Base-by-base conservation (phyloP, 2,797 vertebrate species). In the Graptemys geographica region DNA sequence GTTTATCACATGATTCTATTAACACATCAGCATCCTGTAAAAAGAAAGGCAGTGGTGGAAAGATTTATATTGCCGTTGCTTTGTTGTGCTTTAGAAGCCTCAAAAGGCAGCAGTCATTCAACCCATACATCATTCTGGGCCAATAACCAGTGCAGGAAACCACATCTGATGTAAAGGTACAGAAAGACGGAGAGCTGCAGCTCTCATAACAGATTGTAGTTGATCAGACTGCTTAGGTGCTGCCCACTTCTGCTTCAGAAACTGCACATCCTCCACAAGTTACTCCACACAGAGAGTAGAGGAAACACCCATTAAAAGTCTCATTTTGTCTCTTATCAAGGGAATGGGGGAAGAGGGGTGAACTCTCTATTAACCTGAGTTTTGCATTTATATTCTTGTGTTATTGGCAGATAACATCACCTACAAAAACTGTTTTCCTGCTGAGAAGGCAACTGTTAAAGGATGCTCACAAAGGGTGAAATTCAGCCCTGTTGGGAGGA, bases 11-110 rank as follows among this genome's bases (percentile, higher is more conserved):
- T 9, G 88, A 92, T 74, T 92, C 95, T 72, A 88, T 96, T 96
- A 97, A 52, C 69, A 88, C 96, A 89, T 91, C 92, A 85, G 86
- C 81, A 81, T 96, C 97, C 97, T 98, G 76, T 1, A 92, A 44
- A 94, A 74, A 92, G 41, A 92, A 41, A 93, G n/a, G 27, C 13
- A 94, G 86, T 78, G 83, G 65, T 56, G 33, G 55, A 87, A 89
- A 56, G 27, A 47, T 79, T 83, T 55, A 31, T 33, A 33, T 19
- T 8, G 27, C n/a, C 37, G 78, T 3, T 83, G 79, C 72, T 12
- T 85, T 15, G 4, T 15, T 86, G 47, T 53, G 57, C 18, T 90
- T 49, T 5, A 84, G 88, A 82, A 81, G 5, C 3, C 51, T 83
- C 25, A 31, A 80, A 92, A 33, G 19, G 65, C 74, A 87, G 44